Base-by-base conservation (phyloP, 2,888 invertebrate genomes). In the Drosophila histrio region DNA sequence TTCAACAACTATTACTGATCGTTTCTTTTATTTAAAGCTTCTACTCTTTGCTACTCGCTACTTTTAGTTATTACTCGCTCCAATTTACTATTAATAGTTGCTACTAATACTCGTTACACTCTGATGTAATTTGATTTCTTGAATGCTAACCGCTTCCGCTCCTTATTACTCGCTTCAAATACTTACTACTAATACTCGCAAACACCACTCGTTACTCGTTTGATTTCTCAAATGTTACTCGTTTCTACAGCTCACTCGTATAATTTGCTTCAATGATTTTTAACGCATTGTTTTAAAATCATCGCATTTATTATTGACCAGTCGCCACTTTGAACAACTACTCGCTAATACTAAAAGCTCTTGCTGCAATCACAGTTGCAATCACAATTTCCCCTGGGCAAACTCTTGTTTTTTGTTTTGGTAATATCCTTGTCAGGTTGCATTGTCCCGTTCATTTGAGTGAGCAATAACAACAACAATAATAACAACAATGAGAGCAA, bases 401-500 rank as follows among this genome's bases (percentile, higher is more conserved):
- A 38, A 24, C 19, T 11, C 8, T 24, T 24, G 38, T 9, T 43
- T 13, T n/a, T n/a, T 52, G n/a, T 6, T 13, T n/a, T n/a, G 38
- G n/a, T 6, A 2, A 49, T 13, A n/a, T 15, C 39, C n/a, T 21
- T 15, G 63, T n/a, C 39, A 41, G 50, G 43, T 43, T 30, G 1
- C 19, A 64, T 56, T 54, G 69, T 57, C 11, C 17, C 44, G 13
- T 58, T 22, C 41, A 8, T 30, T 41, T 41, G 39, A 53, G 22
- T 53, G 39, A 30, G 39, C 38, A 79, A 72, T 64, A 68, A 38
- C 41, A 41, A 46, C 49, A 50, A 24, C 26, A 57, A 47, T 41
- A 47, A 54, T 39, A 41, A 39, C 13, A 57, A 28, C 30, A 43
- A 19, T n/a, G n/a, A n/a, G n/a, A n/a, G n/a, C 24, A 46, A 28